Base-by-base conservation (phyloP, 1,140 invertebrate species). In the Magallana ariakensis region DNA sequence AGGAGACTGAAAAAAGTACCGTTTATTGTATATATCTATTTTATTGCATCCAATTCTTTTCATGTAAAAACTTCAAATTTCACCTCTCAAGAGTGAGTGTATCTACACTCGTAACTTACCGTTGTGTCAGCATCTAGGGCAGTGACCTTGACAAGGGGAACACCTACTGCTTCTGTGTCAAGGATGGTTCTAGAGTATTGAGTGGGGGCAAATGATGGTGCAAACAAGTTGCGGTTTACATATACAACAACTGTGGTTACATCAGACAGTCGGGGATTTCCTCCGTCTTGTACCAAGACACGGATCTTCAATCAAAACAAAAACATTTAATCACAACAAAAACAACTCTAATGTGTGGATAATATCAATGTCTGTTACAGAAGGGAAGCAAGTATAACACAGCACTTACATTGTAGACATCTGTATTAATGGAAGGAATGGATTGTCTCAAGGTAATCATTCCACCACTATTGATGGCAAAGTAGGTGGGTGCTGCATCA, bases 401-500 rank as follows among this genome's bases (percentile, higher is more conserved):
- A 75, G 22, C 10, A 87, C 83, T 89, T 82, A 92, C 91, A 75
- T 80, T 88, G 62, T 90, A 92, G 8, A 66, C 53, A 11, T 85
- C 85, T 15, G 83, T 55, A 26, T 80, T 53, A 26, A 86, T 83
- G 11, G 58, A 88, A 16, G 87, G 57, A 55, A 92, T 83, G 56
- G 81, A 70, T 56, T 87, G 88, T 53, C 26, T 83, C 16, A 89
- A n/a, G 46, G 53, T 84, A 26, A 93, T 84, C 1, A 54, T n/a
- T 8, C 90, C 90, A 16, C 83, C 88, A 0, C 97, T 96, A 93
- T 98, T 97, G 56, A 99, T 97, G 6, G 97, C 95, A 93, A 99
- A 99, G 75, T 90, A 90, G 56, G 87, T 87, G 22, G 88, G 56
- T 7, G 91, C 91, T 81, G 86, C 89, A 60, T 87, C 90, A 87